Percentiles rank a stretch among this genome's conserved stretches.
These are phyloP conservation scores for Platysternon megacephalum DNA, from an alignment of 2,113 vertebrate species.

Conservation along the genomic window DNA sequence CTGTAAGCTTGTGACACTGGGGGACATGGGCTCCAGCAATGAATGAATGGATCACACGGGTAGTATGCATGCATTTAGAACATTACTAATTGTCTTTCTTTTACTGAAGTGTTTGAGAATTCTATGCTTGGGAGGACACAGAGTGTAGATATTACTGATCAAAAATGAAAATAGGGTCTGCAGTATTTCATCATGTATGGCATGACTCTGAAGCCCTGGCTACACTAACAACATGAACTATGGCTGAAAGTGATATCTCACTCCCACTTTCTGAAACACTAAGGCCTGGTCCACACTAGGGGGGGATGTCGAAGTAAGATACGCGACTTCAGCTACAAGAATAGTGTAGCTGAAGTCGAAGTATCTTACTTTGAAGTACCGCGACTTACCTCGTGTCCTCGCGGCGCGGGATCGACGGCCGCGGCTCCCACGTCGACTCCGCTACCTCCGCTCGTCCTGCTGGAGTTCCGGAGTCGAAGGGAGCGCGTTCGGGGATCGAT, in stretches of 20 bases:
- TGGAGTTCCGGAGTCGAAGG: too few relatives aligned
- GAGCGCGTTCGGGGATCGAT: too few relatives aligned
- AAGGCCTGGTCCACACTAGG: too few relatives aligned
- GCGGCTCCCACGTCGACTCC: too few relatives aligned
- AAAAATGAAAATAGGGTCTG: background rate
- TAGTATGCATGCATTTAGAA: background rate
- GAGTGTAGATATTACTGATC: background rate
- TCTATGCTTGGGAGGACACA: background rate
- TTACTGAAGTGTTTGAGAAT: background rate
- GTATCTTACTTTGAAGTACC: too few relatives aligned
- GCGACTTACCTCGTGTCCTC: too few relatives aligned
- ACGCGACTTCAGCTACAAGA: too few relatives aligned
- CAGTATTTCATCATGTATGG: background rate
- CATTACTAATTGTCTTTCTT: background rate
- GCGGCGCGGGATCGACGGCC: too few relatives aligned
- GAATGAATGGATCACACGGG: background rate
- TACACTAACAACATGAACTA: background rate
- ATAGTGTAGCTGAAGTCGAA: too few relatives aligned
- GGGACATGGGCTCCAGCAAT: background rate
- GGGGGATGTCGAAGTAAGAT: too few relatives aligned
- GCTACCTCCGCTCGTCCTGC: too few relatives aligned
- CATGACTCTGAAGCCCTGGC: rapidly evolving
- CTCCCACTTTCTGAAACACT: background rate
- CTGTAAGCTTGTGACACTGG: background rate
- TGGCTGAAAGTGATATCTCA: background rate